These are phyloP conservation scores for Eulithis testata DNA, from an alignment of 2,888 invertebrate species.

Conservation along the genomic window DNA sequence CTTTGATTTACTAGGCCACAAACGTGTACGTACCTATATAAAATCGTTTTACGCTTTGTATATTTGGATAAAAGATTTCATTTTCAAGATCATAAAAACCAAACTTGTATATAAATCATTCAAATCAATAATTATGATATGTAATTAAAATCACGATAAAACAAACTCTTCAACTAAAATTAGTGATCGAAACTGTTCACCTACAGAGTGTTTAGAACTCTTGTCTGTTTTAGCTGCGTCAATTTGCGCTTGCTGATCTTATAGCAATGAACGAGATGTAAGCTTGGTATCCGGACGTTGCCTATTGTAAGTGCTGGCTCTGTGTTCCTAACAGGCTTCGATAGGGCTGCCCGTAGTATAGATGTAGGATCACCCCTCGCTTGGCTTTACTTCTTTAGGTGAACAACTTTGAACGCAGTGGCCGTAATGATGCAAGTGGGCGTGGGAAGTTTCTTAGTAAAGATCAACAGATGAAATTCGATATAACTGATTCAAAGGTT, in stretches of 20 bases:
- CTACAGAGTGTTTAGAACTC: slow-evolving; percentile 43
- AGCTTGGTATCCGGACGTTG: slow-evolving; percentile 40
- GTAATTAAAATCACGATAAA: too few relatives aligned
- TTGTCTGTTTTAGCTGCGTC: slow-evolving; percentile 81
- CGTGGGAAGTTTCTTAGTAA: too few relatives aligned
- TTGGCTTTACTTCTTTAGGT: slow-evolving; percentile 33
- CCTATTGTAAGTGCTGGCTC: slow-evolving; percentile 66
- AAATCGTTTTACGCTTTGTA: neutral
- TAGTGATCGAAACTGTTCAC: slow-evolving; percentile 35
- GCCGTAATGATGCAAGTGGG: slow-evolving; percentile 8
- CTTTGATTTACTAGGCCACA: too few relatives aligned
- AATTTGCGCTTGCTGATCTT: slow-evolving; percentile 80
- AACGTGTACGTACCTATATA: too few relatives aligned
- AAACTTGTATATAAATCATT: neutral
- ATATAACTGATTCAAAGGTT: too few relatives aligned
- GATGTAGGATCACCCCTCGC: slow-evolving; percentile 26
- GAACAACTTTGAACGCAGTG: slow-evolving; percentile 18
- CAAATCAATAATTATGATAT: neutral
- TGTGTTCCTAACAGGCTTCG: slow-evolving; percentile 27
- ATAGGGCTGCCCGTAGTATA: slow-evolving; percentile 24
- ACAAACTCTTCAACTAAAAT: too few relatives aligned
- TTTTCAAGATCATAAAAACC: neutral
- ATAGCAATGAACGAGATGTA: slow-evolving; percentile 76
- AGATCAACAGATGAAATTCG: too few relatives aligned
- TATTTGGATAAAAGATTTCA: neutral